Conservation (phyloP, 2,797 vertebrate genomes). For the Champsocephalus esox region DNA sequence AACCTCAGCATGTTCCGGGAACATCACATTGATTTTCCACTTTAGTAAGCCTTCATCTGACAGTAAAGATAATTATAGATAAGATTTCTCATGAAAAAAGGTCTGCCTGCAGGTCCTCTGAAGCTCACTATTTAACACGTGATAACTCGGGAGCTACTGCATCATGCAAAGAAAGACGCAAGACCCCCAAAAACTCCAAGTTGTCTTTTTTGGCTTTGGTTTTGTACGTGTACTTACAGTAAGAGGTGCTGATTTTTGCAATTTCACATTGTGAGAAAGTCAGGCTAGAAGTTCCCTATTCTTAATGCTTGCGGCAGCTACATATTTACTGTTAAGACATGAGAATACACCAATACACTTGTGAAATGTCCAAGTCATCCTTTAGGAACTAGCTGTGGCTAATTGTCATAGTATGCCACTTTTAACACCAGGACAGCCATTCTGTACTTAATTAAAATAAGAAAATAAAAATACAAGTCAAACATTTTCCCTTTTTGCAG, state of each 20-base stretch:
- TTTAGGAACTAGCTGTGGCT: slow-evolving; percentile 15
- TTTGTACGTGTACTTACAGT: not conserved
- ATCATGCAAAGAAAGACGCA: not conserved
- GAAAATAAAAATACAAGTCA: slow-evolving; percentile 25
- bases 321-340: not conserved
- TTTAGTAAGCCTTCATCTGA: not conserved
- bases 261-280: slow-evolving; percentile 6
- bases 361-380: slow-evolving; percentile 11
- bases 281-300: not conserved
- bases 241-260: not conserved
- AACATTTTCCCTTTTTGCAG: slow-evolving; percentile 15
- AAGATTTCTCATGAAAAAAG: not conserved
- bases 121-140: slow-evolving; percentile 28
- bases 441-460: slow-evolving; percentile 36
- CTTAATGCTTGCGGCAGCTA: not conserved
- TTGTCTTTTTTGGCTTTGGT: slow-evolving; percentile 3
- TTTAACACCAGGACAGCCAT: slow-evolving; percentile 58
- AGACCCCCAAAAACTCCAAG: slow-evolving; percentile 6
- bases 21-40: slow-evolving; percentile 10
- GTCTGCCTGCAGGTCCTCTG: not conserved
- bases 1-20: not conserved
- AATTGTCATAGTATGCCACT: slow-evolving; percentile 39
- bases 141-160: not conserved
- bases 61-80: not conserved
- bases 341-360: slow-evolving; percentile 7